phyloP scores from a whole-genome alignment of 2,888 invertebrate genomes.

The Phytoseiulus persimilis region DNA sequence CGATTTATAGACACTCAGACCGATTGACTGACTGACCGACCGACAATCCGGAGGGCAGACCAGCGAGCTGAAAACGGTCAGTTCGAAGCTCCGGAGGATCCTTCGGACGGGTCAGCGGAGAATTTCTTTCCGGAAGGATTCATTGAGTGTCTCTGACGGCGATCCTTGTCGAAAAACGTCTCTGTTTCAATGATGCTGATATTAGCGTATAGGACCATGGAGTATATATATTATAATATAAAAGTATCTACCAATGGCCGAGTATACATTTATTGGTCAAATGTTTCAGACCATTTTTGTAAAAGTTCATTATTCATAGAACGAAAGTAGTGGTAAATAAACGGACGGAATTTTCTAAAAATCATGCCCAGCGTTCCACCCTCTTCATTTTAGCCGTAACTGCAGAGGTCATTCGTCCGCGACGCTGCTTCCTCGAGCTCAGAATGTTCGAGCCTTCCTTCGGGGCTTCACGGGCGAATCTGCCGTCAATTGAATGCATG shows the following conservation, averaged over 20 bases:
- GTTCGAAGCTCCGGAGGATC: not conserved
- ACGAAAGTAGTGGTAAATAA: conserved; percentile 8
- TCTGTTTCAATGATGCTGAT: not conserved
- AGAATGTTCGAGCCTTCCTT: too few species aligned
- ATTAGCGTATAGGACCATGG: not conserved
- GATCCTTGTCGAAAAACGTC: not conserved
- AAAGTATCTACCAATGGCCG: not conserved
- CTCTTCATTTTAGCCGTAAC: too few species aligned
- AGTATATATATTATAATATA: not conserved
- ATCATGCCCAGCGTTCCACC: not conserved
- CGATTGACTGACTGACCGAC: not conserved
- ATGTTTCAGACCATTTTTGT: not conserved
- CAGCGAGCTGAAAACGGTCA: not conserved
- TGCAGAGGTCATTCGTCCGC: too few species aligned
- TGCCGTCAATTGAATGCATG: too few species aligned
- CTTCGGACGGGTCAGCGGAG: not conserved
- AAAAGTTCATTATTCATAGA: conserved; percentile 8
- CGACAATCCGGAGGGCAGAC: not conserved
- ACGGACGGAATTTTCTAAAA: conserved; percentile 18
- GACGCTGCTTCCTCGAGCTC: too few species aligned
- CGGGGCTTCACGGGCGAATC: too few species aligned
- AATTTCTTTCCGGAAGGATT: not conserved
- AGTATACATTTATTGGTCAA: conserved; percentile 5
- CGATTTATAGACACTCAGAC: not conserved
- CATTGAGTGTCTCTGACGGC: not conserved